Percentiles rank a stretch among this genome's conserved stretches.
These are phyloP conservation scores for Drepanosiphum platanoidis DNA, from an alignment of 2,888 invertebrate species.

Conservation along the genomic window DNA sequence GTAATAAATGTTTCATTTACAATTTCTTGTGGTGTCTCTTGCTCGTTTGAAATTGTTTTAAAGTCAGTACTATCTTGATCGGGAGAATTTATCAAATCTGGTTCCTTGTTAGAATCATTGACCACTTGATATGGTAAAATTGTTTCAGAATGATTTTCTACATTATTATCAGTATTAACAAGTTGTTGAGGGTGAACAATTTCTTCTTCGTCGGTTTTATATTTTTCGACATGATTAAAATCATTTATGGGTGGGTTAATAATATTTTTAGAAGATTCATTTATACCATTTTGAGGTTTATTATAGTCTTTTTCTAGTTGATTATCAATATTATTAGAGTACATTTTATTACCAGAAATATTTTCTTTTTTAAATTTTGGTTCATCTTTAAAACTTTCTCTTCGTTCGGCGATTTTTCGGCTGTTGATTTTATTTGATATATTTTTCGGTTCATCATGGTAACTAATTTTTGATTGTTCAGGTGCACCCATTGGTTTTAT, in stretches of 20 bases:
- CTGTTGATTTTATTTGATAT: background rate
- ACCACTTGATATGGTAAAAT: background rate
- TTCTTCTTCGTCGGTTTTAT: background rate
- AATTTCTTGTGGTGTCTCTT: background rate
- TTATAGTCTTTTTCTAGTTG: conserved; percentile 6
- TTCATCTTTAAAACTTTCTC: background rate
- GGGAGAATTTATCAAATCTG: background rate
- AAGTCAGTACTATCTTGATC: conserved; percentile 1
- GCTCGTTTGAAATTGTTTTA: background rate
- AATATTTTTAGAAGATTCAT: background rate
- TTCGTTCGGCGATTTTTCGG: background rate
- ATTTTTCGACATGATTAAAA: background rate
- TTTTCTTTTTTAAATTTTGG: background rate
- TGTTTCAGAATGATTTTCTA: background rate
- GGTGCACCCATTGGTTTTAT: background rate
- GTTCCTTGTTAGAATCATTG: background rate
- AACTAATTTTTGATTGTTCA: background rate
- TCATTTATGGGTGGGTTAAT: background rate
- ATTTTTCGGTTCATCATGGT: background rate
- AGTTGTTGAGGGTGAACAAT: background rate
- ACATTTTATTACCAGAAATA: background rate
- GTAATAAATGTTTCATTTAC: background rate
- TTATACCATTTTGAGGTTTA: background rate
- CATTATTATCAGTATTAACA: background rate
- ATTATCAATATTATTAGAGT: background rate